phyloP scores from a whole-genome alignment of 92 coral and sea anemone species.

The Pocillopora grandis region DNA sequence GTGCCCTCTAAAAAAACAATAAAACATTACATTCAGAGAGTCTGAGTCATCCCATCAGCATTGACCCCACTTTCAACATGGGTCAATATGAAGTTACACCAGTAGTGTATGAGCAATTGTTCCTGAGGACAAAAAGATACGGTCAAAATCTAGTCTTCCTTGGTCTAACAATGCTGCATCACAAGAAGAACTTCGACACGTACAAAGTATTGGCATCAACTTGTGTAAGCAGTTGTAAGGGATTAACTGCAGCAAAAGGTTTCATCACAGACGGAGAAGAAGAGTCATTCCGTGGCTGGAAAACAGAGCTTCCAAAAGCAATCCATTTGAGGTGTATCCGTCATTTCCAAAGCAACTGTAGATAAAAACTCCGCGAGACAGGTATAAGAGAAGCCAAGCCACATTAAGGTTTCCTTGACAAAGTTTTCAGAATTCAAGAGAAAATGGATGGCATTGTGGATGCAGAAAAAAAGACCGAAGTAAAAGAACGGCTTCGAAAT shows the following conservation, averaged over 20 bases:
- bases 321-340: slow-evolving; percentile 9
- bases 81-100: slow-evolving; percentile 66
- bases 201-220: slow-evolving; percentile 49
- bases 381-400: slow-evolving; percentile 27
- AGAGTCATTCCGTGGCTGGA: slow-evolving; percentile 30
- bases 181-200: slow-evolving; percentile 41
- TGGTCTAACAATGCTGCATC: slow-evolving; percentile 70
- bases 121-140: slow-evolving; percentile 45
- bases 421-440: slow-evolving; percentile 32
- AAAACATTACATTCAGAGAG: not conserved
- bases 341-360: slow-evolving; percentile 41
- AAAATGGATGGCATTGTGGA: slow-evolving; percentile 49
- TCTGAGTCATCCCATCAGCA: slow-evolving; percentile 25
- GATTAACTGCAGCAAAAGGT: slow-evolving; percentile 40
- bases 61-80: slow-evolving; percentile 46
- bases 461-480: slow-evolving; percentile 26
- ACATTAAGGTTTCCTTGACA: slow-evolving; percentile 18
- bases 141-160: slow-evolving; percentile 49
- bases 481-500: slow-evolving; percentile 17
- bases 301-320: slow-evolving; percentile 23
- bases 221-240: slow-evolving; percentile 39
- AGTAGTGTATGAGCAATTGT: slow-evolving; percentile 40
- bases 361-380: slow-evolving; percentile 24
- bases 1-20: no score
- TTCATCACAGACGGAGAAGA: slow-evolving; percentile 59